These are phyloP conservation scores for Harpalus rubripes DNA, from an alignment of 2,888 invertebrate species.

Conservation along the genomic window DNA sequence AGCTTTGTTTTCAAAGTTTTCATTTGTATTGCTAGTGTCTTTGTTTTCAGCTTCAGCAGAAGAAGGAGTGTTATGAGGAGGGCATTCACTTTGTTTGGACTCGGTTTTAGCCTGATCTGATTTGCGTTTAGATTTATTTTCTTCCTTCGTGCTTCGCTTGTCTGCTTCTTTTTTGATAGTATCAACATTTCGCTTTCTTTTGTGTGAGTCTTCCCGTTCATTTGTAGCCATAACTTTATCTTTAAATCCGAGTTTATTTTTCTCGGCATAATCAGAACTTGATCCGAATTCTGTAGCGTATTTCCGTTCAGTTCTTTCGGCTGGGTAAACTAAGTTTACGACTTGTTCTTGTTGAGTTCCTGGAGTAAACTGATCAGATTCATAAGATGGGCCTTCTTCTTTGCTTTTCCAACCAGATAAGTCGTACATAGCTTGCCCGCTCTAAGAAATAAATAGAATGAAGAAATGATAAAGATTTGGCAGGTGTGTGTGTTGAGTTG, in stretches of 20 bases:
- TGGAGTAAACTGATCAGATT: constrained; percentile 27
- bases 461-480: background rate
- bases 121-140: constrained; percentile 20
- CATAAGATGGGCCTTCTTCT: constrained; percentile 7
- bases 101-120: constrained; percentile 39
- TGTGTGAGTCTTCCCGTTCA: constrained; percentile 15
- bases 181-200: constrained; percentile 51
- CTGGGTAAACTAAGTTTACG: constrained; percentile 54
- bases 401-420: constrained; percentile 35
- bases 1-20: background rate
- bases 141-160: background rate
- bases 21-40: background rate
- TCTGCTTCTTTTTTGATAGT: constrained; percentile 3
- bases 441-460: constrained; percentile 24
- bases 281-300: constrained; percentile 12
- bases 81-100: constrained; percentile 40
- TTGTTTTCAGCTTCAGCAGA: constrained; percentile 53
- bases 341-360: constrained; percentile 56
- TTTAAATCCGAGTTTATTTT: constrained; percentile 4
- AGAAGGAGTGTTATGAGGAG: constrained; percentile 47
- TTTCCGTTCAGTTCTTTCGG: constrained; percentile 44
- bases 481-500: too few species aligned
- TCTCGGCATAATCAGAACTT: constrained; percentile 12
- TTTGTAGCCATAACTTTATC: constrained; percentile 24
- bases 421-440: constrained; percentile 59